These are phyloP conservation scores for Nomada fucata DNA, from an alignment of 2,888 invertebrate genomes.

Conservation along the genomic window DNA sequence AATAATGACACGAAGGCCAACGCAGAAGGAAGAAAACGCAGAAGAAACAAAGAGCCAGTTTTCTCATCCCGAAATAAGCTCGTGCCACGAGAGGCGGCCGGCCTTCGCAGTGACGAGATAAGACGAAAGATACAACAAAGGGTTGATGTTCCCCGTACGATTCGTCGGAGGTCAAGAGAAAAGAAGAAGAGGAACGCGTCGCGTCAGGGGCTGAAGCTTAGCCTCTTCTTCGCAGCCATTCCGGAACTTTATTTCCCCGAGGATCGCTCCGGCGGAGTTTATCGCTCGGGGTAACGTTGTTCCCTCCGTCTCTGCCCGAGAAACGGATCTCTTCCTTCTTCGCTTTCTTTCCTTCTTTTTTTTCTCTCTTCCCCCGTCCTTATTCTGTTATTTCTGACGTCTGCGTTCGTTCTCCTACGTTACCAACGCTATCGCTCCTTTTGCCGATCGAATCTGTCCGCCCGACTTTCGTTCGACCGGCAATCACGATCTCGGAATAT, in stretches of 20 bases:
- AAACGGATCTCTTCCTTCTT: neutral
- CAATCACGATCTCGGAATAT: conserved; percentile 61
- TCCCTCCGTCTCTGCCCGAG: conserved; percentile 48
- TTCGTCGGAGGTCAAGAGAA: conserved; percentile 64
- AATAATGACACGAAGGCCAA: conserved; percentile 14
- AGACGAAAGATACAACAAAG: conserved; percentile 37
- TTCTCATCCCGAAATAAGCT: conserved; percentile 26
- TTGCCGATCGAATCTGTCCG: neutral
- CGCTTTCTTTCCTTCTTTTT: neutral
- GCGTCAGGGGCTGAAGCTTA: conserved; percentile 48
- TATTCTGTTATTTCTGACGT: conserved; percentile 32
- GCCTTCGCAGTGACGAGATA: neutral
- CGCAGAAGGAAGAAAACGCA: neutral
- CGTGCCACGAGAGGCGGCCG: neutral
- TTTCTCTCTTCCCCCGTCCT: neutral
- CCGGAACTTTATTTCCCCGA: conserved; percentile 80
- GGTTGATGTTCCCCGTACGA: conserved; percentile 46
- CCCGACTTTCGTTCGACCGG: conserved; percentile 20
- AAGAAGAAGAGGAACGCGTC: conserved; percentile 51
- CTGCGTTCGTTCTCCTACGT: conserved; percentile 15
- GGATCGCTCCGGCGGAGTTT: conserved; percentile 78
- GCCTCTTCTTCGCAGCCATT: conserved; percentile 65
- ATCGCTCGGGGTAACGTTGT: conserved; percentile 74
- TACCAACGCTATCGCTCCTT: neutral
- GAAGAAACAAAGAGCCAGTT: neutral